phyloP scores from a whole-genome alignment of 2,797 vertebrate species.

The Australoheros facetus region DNA sequence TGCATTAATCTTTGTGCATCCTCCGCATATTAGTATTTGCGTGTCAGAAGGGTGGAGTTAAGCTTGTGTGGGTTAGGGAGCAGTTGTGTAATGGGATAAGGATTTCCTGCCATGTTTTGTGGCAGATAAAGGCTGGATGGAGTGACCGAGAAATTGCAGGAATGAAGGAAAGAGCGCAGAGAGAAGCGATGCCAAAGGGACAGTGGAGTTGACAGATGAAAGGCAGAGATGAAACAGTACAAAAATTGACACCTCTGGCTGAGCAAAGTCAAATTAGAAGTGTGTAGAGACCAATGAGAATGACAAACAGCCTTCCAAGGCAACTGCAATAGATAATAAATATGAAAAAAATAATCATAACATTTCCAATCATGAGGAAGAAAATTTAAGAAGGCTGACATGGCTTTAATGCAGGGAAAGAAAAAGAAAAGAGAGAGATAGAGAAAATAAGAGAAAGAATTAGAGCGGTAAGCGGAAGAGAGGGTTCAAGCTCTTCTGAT shows the following conservation, averaged over 20 bases:
- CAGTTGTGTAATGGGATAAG: slow-evolving; percentile 62
- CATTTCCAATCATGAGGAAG: background rate
- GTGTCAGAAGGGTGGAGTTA: slow-evolving; percentile 25
- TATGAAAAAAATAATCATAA: background rate
- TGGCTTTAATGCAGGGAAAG: background rate
- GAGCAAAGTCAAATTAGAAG: slow-evolving; percentile 11
- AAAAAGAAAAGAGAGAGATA: slow-evolving; percentile 24
- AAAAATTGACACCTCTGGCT: slow-evolving; percentile 25
- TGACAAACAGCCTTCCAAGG: background rate
- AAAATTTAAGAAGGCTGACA: background rate
- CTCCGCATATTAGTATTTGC: slow-evolving; percentile 17
- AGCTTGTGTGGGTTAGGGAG: slow-evolving; percentile 15
- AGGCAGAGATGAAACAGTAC: slow-evolving; percentile 51
- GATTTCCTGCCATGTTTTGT: slow-evolving; percentile 65
- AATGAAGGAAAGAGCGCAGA: slow-evolving; percentile 15
- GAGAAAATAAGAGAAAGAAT: slow-evolving; percentile 38
- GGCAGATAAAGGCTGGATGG: slow-evolving; percentile 55
- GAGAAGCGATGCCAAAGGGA: slow-evolving; percentile 30
- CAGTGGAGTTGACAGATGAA: slow-evolving; percentile 42
- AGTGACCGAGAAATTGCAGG: slow-evolving; percentile 29
- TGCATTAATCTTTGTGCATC: background rate
- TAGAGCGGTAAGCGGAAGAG: slow-evolving; percentile 51
- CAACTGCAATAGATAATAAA: slow-evolving; percentile 4
- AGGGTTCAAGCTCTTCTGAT: slow-evolving; percentile 74
- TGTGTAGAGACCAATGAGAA: background rate